A percentile compares a stretch with the other conserved stretches of the same genome.
Evolutionary conservation across 2,797 vertebrate genomes (phyloP).

Genomic region (Chelmon rostratus): DNA sequence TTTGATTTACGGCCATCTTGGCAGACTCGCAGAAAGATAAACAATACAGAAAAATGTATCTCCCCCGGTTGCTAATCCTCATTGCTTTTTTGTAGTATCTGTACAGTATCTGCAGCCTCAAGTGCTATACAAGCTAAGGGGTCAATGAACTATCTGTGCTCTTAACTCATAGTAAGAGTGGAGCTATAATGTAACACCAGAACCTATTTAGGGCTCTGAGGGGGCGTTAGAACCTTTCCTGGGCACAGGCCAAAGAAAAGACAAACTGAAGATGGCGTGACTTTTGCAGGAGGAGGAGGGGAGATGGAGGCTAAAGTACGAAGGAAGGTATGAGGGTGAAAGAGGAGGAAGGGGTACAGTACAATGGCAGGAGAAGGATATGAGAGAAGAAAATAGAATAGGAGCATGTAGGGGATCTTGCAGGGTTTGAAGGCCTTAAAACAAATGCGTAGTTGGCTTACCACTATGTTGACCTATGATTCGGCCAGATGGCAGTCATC

Average conservation of each 20-base stretch:
- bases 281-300: conserved; percentile 38
- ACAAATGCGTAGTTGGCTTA: conserved; percentile 9
- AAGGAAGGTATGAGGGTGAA: conserved; percentile 24
- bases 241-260: conserved; percentile 64
- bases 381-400: background rate
- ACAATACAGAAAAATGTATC: conserved; percentile 1
- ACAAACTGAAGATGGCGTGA: conserved; percentile 51
- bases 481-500: conserved; percentile 50
- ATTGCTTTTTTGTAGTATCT: background rate
- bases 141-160: conserved; percentile 24
- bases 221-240: conserved; percentile 4
- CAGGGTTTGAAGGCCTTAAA: background rate
- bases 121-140: background rate
- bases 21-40: conserved; percentile 23
- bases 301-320: conserved; percentile 12
- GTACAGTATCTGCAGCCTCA: conserved; percentile 13
- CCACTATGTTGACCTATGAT: background rate
- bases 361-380: background rate
- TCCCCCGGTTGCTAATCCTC: background rate
- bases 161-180: conserved; percentile 16
- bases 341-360: background rate
- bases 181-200: conserved; percentile 34
- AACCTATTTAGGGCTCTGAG: conserved; percentile 28
- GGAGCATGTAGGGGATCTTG: background rate
- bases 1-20: conserved; percentile 32